Evolutionary conservation across 2,797 vertebrate species (phyloP), one percentile per base, ranked within the genome.

Genomic region (Neopelma chrysocephalum): DNA sequence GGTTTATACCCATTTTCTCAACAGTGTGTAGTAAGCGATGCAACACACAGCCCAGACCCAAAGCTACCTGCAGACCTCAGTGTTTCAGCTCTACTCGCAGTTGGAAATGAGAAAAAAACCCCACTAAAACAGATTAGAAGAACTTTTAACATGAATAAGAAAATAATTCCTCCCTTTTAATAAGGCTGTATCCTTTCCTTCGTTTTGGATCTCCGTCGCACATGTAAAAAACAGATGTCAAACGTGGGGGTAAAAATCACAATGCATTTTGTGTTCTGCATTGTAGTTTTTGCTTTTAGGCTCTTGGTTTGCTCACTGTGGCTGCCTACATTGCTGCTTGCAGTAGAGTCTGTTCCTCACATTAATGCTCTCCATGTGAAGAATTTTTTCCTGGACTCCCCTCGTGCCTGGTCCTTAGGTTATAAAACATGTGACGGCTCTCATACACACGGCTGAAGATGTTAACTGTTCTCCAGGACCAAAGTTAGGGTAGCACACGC

Each of bases 341-440:
- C 89, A 54, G 53, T 12, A n/a, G 62, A 82, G 64, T 85, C 90
- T 90, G 83, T 19, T 92, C 92, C 88, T 93, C 88, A 82, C 88
- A 92, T 93, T 82, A 87, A 78, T 68, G 54, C n/a, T 73, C 66
- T 78, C 81, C 57, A 54, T 3, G 15, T 56, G 83, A 96, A 91
- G 68, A 78, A 48, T 78, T 90, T 92, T 92, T 90, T 93, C 93
- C 93, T 90, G 88, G 79, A 86, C 61, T 89, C 54, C 27, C 70
- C 53, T 48, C 40, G 22, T 12, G 68, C 78, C 71, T 65, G n/a
- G 32, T 90, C 75, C 65, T 57, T 45, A 57, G 57, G 57, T 87
- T 83, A 76, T 53, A 85, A 91, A 95, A 65, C 57, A 48, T 19
- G n/a, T 2, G 53, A 80, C 75, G 83, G 71, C 48, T 85, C 68